Conservation (phyloP, 2,888 invertebrate species). For the Boloria euphrosyne region DNA sequence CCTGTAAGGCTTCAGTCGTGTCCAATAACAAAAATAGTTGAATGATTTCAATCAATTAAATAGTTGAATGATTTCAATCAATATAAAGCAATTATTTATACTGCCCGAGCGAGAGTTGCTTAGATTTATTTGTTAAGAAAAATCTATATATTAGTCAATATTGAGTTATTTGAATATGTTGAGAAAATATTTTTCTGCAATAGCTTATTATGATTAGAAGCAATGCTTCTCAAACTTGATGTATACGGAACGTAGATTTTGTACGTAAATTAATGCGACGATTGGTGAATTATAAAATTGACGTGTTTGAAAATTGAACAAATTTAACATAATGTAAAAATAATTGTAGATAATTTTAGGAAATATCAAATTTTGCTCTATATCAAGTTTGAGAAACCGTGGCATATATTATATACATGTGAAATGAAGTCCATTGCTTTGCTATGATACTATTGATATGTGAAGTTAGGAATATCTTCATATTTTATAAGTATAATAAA, state of each 20-base stretch:
- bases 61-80: conserved; percentile 25
- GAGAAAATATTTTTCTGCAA: conserved; percentile 26
- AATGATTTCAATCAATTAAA: no score
- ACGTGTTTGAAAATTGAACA: background rate
- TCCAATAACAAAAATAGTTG: conserved; percentile 26
- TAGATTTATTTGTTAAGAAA: conserved; percentile 28
- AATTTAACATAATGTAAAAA: background rate
- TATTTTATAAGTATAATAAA: background rate
- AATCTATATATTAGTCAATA: conserved; percentile 19
- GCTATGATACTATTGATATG: conserved; percentile 8
- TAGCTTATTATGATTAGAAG: conserved; percentile 5
- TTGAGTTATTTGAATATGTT: conserved; percentile 19
- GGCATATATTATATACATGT: background rate
- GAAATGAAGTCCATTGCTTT: background rate
- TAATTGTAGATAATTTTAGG: background rate
- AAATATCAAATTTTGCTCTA: background rate
- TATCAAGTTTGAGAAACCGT: conserved; percentile 14
- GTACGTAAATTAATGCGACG: background rate
- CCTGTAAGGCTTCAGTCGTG: conserved; percentile 10
- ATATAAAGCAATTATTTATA: conserved; percentile 33
- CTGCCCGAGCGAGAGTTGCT: conserved; percentile 38
- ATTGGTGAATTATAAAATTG: background rate
- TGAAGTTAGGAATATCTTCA: no score
- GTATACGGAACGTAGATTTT: conserved; percentile 11
- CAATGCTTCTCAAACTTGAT: conserved; percentile 23